phyloP scores from a whole-genome alignment of 2,797 vertebrate species.

The Myotis findleyi region DNA sequence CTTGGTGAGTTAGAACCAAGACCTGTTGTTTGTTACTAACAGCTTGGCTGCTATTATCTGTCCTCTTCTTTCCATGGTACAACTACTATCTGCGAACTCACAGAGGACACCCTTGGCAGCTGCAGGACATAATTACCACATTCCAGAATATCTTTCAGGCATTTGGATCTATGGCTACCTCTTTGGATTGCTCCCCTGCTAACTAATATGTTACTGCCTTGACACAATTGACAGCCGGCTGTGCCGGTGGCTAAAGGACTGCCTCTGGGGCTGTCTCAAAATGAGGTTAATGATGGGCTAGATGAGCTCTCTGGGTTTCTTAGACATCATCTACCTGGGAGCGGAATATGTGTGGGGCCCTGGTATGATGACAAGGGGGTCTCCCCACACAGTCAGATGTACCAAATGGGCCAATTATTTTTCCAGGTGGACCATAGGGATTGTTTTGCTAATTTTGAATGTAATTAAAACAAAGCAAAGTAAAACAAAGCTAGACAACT shows the following conservation, averaged over 20 bases:
- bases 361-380: constrained; percentile 72
- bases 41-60: constrained; percentile 51
- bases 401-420: constrained; percentile 84
- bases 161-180: constrained; percentile 87
- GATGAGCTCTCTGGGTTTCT: constrained; percentile 81
- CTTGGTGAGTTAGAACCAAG: constrained; percentile 74
- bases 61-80: constrained; percentile 78
- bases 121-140: constrained; percentile 88
- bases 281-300: constrained; percentile 88
- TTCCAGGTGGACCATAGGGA: constrained; percentile 74
- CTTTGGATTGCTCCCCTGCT: constrained; percentile 88
- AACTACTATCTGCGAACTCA: constrained; percentile 83
- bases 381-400: constrained; percentile 69
- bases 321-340: constrained; percentile 86
- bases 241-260: constrained; percentile 85
- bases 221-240: constrained; percentile 88
- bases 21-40: constrained; percentile 66
- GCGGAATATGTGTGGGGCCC: constrained; percentile 71
- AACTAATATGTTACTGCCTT: constrained; percentile 86
- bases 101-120: constrained; percentile 86
- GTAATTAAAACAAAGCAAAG: constrained; percentile 79
- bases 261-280: constrained; percentile 87
- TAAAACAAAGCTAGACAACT: constrained; percentile 63
- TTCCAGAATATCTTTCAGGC: constrained; percentile 88
- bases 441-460: constrained; percentile 81